Conservation (phyloP, 2,888 invertebrate genomes). For the Dryobotodes eremita region DNA sequence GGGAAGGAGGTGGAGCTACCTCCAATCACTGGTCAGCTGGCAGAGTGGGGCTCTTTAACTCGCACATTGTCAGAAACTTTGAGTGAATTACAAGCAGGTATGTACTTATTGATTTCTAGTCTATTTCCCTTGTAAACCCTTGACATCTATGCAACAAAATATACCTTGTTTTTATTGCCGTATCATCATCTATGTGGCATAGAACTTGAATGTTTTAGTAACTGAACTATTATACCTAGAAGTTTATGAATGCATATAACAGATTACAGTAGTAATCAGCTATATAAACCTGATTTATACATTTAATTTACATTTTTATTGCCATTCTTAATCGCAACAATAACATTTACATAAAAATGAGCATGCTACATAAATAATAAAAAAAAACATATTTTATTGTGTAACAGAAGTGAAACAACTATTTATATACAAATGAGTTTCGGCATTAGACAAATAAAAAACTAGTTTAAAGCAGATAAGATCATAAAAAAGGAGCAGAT, state of each 20-base stretch:
- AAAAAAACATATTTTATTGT: not conserved
- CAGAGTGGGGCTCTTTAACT: conserved; percentile 93
- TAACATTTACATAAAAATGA: not conserved
- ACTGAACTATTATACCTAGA: not conserved
- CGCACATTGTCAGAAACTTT: conserved; percentile 93
- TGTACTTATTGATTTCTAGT: conserved; percentile 38
- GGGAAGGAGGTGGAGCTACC: conserved; percentile 91
- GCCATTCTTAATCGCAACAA: conserved; percentile 7
- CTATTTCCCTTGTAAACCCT: conserved; percentile 33
- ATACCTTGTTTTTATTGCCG: conserved; percentile 6
- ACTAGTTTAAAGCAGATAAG: not conserved
- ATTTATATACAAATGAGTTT: conserved; percentile 1
- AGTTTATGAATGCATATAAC: conserved; percentile 16
- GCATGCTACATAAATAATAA: not conserved
- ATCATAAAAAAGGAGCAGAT: not conserved
- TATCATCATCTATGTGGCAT: conserved; percentile 17
- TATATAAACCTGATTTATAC: not conserved
- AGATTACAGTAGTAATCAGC: not conserved
- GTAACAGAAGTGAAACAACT: not conserved
- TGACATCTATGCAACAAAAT: conserved; percentile 31
- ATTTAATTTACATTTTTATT: conserved; percentile 21
- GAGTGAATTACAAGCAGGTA: conserved; percentile 92
- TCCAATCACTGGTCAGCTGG: conserved; percentile 92
- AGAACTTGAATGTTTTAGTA: conserved; percentile 14
- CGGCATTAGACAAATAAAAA: not conserved